Percentiles rank a stretch among this genome's conserved stretches.
phyloP scores from a whole-genome alignment of 2,888 invertebrate species.

The Chrysolina americana region DNA sequence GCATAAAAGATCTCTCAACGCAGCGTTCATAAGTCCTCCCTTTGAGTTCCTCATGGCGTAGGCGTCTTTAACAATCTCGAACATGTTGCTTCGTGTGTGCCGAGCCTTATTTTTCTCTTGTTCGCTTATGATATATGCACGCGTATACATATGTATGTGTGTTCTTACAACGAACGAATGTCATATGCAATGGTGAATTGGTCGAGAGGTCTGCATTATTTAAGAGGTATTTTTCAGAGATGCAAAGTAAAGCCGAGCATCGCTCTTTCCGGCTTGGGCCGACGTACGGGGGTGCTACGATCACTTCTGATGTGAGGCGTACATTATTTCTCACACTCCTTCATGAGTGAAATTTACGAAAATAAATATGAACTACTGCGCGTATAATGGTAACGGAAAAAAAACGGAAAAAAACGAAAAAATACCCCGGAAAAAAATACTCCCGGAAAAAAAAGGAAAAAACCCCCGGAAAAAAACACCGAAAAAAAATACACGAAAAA shows the following conservation, averaged over 20 bases:
- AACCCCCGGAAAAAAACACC: too few species aligned
- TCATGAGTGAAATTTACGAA: too few species aligned
- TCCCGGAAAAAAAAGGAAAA: too few species aligned
- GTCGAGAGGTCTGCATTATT: constrained; percentile 52
- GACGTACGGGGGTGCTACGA: background rate
- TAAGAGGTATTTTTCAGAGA: constrained; percentile 41
- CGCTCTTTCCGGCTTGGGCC: background rate
- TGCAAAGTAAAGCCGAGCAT: constrained; percentile 28
- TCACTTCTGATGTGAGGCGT: background rate
- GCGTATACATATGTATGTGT: constrained; percentile 56
- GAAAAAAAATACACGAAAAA: too few species aligned
- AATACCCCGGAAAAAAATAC: too few species aligned
- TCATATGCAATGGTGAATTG: constrained; percentile 55
- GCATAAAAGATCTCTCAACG: constrained; percentile 11
- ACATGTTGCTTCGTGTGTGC: constrained; percentile 47
- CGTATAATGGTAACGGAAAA: too few species aligned
- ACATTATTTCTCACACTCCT: too few species aligned
- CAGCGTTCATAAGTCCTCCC: constrained; percentile 11
- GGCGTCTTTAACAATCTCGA: constrained; percentile 59
- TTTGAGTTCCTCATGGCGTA: constrained; percentile 58
- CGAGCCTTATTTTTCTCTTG: constrained; percentile 52
- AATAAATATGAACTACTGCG: too few species aligned
- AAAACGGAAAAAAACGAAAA: too few species aligned
- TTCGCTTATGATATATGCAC: constrained; percentile 57
- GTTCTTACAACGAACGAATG: constrained; percentile 54